Base-by-base conservation (phyloP, 2,888 invertebrate genomes). In the Cantharis rufa region DNA sequence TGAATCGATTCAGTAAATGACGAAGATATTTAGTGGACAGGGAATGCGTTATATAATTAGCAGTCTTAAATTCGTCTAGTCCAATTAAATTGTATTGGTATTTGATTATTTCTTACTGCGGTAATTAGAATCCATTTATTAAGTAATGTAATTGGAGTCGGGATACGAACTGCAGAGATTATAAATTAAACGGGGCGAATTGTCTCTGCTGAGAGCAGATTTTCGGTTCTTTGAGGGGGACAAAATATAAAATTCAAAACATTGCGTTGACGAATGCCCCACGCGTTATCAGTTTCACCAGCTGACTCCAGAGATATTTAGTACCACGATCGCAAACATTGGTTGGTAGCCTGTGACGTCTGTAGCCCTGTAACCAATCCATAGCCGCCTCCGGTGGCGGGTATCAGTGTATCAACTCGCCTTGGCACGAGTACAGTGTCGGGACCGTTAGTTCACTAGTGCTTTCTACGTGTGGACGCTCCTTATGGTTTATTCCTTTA, bases 361-460 rank as follows among this genome's bases (percentile, higher is more conserved):
- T 78, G 80, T 77, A 78, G 80, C 80, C 80, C 85, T 85, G 86
- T 86, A 86, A 86, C 89, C 88, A 89, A 89, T 88, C 85, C 84
- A 81, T 88, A 88, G 87, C 88, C 84, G 82, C 78, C 84, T 83
- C 84, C 84, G 84, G 86, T 86, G 86, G 86, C 86, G 86, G 86
- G 86, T 85, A 86, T 86, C 86, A 85, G 83, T 83, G 85, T 87
- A 87, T 86, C 87, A 85, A 86, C 85, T 86, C 84, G 84, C 85
- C 86, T 87, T 87, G 86, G 87, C 86, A 87, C 86, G 86, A 84
- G 86, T 85, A 84, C 81, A 82, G 81, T 83, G 80, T 82, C 82
- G 83, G 85, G 84, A 83, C 83, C 84, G 83, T 83, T 84, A 84
- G 84, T 84, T 85, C 82, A 83, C 84, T 83, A 48, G 48, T 85